phyloP scores from a whole-genome alignment of 2,797 vertebrate species.

The Atherinosoma microstoma region DNA sequence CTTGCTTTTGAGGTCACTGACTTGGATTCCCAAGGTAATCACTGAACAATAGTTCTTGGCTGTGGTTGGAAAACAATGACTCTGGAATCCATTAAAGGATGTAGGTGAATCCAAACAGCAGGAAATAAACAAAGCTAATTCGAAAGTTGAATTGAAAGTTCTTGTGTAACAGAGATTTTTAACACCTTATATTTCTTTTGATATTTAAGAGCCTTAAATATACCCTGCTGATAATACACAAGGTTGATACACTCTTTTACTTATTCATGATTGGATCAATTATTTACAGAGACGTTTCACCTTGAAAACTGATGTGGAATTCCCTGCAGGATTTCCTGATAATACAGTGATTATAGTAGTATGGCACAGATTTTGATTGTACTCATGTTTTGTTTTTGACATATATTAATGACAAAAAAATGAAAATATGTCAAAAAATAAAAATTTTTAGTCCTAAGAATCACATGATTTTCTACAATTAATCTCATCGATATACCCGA shows the following conservation, averaged over 20 bases:
- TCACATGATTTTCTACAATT: too few species aligned
- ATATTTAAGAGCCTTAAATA: neutral
- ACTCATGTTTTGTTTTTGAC: neutral
- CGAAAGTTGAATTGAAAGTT: neutral
- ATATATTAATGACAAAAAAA: too few species aligned
- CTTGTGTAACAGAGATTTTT: neutral
- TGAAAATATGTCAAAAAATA: too few species aligned
- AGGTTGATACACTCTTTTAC: neutral
- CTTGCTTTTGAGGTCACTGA: slow-evolving; percentile 58
- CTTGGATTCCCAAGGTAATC: slow-evolving; percentile 50
- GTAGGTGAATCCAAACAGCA: slow-evolving; percentile 1
- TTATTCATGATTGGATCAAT: neutral
- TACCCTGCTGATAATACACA: neutral
- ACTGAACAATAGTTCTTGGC: slow-evolving; percentile 43
- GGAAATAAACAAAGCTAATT: neutral
- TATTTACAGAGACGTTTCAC: neutral
- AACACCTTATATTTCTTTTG: too few species aligned
- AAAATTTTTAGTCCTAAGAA: too few species aligned
- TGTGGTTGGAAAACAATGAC: slow-evolving; percentile 44
- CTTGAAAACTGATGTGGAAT: neutral
- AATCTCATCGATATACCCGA: too few species aligned
- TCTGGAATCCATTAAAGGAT: slow-evolving; percentile 41
- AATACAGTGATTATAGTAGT: neutral
- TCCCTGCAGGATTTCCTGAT: neutral
- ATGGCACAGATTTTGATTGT: neutral